Evolutionary conservation across 2,113 vertebrate species (phyloP), one percentile per base, ranked within the genome.

Genomic region (Tachuris rubrigastra): DNA sequence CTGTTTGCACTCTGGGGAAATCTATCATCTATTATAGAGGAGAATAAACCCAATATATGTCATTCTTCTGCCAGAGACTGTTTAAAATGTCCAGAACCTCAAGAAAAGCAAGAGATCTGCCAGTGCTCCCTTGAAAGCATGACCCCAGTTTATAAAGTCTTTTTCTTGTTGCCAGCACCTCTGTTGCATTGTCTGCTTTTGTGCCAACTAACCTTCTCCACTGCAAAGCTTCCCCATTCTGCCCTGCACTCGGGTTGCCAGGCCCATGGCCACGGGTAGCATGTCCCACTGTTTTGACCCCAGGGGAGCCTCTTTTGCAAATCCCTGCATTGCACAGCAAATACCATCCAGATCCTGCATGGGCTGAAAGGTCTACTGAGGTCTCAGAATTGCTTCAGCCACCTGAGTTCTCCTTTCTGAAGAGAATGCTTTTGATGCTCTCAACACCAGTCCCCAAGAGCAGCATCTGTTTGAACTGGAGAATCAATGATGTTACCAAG

Each of bases 321-420:
- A 95, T 21, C 65, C 68, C 82, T 65, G 6, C 1, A 1, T 84
- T 58, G 73, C 77, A 91, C 42, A 7, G 73, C 67, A 96, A 94
- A 95, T 75, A 65, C 47, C 59, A 76, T 49, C 81, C 89, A 35
- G 42, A 83, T 95, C 89, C 52, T 95, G 81, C 66, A 62, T 35
- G 77, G 80, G 73, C 62, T 77, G 92, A 63, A 77, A 77, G 31
- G 87, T 65, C 87, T 93, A 93, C 41, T 90, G 81, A 82, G 81
- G 75, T 52, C 52, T 96, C 39, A 31, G 67, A 91, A 87, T 76
- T 62, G 28, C 91, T 97, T 93, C 75, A 90, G 95, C 68, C 85
- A 55, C 49, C 80, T 83, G 87, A 97, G 62, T 31, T 80, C 66
- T 94, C 82, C 47, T 87, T 96, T 97, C 63, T 81, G 77, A 97